A percentile compares a stretch with the other conserved stretches of the same genome.
Conservation (phyloP, 2,113 vertebrate genomes). For the Sinocyclocheilus anshuiensis region DNA sequence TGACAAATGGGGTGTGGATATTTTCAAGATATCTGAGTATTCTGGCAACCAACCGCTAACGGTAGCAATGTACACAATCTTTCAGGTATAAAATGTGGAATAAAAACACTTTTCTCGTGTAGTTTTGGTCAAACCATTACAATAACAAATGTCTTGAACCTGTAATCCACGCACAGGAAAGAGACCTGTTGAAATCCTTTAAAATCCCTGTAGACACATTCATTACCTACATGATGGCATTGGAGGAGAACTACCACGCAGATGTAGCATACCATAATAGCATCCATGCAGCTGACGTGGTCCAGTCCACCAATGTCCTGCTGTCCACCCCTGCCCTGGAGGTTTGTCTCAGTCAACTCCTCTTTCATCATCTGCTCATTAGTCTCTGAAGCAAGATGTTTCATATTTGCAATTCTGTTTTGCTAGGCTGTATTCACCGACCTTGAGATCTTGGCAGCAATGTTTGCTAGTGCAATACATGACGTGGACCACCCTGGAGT, state of each 20-base stretch:
- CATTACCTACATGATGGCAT: conserved; percentile 86
- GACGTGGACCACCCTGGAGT: conserved; percentile 92
- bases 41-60: conserved; percentile 87
- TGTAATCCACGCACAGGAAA: conserved; percentile 74
- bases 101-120: background rate
- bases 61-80: conserved; percentile 87
- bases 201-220: conserved; percentile 86
- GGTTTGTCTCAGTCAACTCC: conserved; percentile 67
- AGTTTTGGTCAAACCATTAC: background rate
- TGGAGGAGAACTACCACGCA: conserved; percentile 88
- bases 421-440: conserved; percentile 88
- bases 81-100: conserved; percentile 78
- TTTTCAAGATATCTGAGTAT: conserved; percentile 87
- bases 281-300: conserved; percentile 89
- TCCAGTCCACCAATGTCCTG: conserved; percentile 88
- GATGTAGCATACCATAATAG: conserved; percentile 93
- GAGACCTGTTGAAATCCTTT: conserved; percentile 90
- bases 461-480: conserved; percentile 90
- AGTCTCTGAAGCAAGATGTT: background rate
- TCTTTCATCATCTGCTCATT: background rate
- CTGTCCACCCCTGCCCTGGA: conserved; percentile 87
- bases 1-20: conserved; percentile 87
- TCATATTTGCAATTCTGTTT: conserved; percentile 4
- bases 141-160: background rate
- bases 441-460: conserved; percentile 87